Evolutionary conservation across 2,888 invertebrate species (phyloP).

Genomic region (Caenorhabditis sp.): DNA sequence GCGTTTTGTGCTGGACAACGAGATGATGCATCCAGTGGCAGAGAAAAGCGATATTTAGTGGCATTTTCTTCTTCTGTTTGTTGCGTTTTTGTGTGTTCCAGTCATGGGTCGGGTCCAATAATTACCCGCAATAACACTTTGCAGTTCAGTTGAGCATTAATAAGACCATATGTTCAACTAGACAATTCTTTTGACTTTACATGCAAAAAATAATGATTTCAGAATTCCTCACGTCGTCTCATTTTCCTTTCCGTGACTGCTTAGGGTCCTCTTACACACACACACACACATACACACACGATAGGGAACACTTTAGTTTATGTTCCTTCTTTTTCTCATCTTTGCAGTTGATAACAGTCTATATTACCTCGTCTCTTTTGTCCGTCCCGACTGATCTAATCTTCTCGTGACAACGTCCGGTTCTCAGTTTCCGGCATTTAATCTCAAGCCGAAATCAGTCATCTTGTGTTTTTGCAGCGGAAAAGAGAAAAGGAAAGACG

Average conservation of each 20-base stretch:
- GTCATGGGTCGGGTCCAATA: neutral
- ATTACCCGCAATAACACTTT: conserved; percentile 25
- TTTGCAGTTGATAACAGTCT: conserved; percentile 15
- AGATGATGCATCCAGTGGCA: neutral
- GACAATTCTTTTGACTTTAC: too few relatives aligned
- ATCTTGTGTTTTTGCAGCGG: conserved; percentile 6
- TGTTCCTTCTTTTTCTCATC: conserved; percentile 11
- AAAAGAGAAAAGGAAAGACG: neutral
- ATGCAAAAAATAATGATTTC: too few relatives aligned
- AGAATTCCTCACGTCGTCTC: conserved; percentile 11
- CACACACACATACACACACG: too few relatives aligned
- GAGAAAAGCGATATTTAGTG: conserved; percentile 32
- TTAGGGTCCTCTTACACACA: conserved; percentile 31
- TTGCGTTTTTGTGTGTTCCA: neutral
- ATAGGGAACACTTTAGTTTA: conserved; percentile 36
- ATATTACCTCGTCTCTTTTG: neutral
- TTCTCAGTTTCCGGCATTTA: conserved; percentile 3
- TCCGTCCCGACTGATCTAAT: conserved; percentile 9
- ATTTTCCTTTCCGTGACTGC: too few relatives aligned
- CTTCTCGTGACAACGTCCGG: conserved; percentile 22
- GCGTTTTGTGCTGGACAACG: neutral
- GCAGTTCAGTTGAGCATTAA: too few relatives aligned
- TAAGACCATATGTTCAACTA: too few relatives aligned
- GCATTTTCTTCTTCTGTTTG: conserved; percentile 11
- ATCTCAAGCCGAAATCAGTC: conserved; percentile 8